A percentile compares a stretch with the other conserved stretches of the same genome.
Evolutionary conservation across 2,888 invertebrate species (phyloP).

Genomic region (Crocallis elinguaria): DNA sequence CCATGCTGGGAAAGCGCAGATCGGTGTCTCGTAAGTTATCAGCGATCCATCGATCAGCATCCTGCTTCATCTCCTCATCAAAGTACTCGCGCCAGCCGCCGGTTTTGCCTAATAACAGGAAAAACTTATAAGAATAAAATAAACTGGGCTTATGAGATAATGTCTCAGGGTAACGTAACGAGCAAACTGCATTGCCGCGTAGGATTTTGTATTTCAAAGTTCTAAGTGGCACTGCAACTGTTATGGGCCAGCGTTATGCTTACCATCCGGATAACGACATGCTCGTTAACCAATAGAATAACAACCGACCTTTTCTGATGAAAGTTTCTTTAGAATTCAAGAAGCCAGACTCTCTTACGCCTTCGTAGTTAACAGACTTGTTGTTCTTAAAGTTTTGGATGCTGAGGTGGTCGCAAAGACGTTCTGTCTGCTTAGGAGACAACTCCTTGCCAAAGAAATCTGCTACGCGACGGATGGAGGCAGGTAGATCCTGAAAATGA

Average conservation of each 20-base stretch:
- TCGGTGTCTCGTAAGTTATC: constrained; percentile 82
- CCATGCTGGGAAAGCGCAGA: constrained; percentile 72
- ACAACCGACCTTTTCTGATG: constrained; percentile 40
- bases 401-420: constrained; percentile 86
- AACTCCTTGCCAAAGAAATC: constrained; percentile 81
- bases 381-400: constrained; percentile 91
- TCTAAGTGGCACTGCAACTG: no score
- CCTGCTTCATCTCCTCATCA: constrained; percentile 83
- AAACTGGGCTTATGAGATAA: no score
- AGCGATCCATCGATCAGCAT: constrained; percentile 87
- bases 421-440: constrained; percentile 47
- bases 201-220: no score
- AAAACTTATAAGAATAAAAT: not conserved
- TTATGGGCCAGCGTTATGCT: no score
- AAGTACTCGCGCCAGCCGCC: constrained; percentile 87
- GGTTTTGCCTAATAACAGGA: constrained; percentile 18
- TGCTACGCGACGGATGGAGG: constrained; percentile 77
- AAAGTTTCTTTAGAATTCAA: constrained; percentile 25
- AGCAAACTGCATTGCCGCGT: no score
- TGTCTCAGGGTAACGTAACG: no score
- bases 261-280: no score
- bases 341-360: constrained; percentile 21
- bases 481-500: constrained; percentile 41
- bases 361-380: constrained; percentile 54
- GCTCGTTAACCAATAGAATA: no score